Evolutionary conservation across 2,888 invertebrate genomes (phyloP).

Genomic region (Metacarcinus magister): DNA sequence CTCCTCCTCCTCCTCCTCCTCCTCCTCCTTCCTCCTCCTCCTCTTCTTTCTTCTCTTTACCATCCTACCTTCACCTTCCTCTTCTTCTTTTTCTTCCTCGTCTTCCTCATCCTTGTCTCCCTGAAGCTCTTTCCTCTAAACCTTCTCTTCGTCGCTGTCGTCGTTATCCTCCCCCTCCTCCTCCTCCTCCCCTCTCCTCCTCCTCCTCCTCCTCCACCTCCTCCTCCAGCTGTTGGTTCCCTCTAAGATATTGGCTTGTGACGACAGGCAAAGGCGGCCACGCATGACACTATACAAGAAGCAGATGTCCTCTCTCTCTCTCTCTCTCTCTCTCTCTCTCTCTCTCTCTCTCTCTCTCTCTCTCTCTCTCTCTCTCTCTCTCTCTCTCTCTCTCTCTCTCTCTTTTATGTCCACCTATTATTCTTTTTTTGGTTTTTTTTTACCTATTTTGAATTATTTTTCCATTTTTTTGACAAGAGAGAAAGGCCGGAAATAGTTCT

Average conservation of each 20-base stretch:
- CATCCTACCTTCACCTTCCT: neutral
- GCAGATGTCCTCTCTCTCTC: neutral
- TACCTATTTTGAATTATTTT: neutral
- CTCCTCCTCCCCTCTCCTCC: neutral
- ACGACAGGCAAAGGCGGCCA: neutral
- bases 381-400: neutral
- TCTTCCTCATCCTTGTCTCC: neutral
- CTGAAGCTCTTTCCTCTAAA: neutral
- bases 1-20: too few species aligned
- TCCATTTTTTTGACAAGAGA: neutral
- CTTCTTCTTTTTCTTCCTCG: neutral
- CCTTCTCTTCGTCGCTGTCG: neutral
- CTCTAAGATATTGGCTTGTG: slow-evolving; percentile 5
- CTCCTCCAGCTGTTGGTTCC: slow-evolving; percentile 28
- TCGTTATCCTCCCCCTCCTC: neutral
- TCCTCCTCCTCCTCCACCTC: neutral
- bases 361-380: slow-evolving; percentile 26
- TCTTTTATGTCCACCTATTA: too few species aligned
- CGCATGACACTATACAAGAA: neutral
- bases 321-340: neutral
- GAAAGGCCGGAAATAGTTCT: neutral
- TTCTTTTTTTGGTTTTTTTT: neutral
- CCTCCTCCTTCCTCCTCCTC: neutral
- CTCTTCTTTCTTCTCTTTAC: neutral
- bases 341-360: slow-evolving; percentile 5